These are phyloP conservation scores for Pangasianodon hypophthalmus DNA, from an alignment of 2,113 vertebrate genomes.

Conservation along the genomic window DNA sequence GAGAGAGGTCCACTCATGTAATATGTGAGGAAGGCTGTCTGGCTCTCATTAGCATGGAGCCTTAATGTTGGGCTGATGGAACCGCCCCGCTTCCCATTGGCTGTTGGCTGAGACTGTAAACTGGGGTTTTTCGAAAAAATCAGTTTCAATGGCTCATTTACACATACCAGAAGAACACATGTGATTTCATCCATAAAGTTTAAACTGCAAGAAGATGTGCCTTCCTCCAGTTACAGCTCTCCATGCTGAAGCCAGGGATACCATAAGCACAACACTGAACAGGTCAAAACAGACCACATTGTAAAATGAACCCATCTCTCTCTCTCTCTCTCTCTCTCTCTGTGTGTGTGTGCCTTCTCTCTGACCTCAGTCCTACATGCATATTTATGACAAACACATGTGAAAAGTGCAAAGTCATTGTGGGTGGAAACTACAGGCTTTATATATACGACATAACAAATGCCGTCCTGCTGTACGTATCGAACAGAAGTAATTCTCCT, in stretches of 20 bases:
- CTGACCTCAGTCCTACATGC: background rate
- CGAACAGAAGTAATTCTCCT: background rate
- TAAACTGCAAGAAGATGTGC: background rate
- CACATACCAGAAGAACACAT: background rate
- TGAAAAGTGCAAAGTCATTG: constrained; percentile 71
- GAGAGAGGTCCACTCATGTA: constrained; percentile 35
- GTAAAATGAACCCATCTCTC: constrained; percentile 12
- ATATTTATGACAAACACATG: constrained; percentile 70
- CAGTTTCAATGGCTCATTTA: background rate
- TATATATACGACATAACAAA: background rate
- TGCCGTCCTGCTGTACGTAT: background rate
- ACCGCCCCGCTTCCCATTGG: constrained; percentile 65
- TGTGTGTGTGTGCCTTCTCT: background rate
- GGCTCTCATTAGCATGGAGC: constrained; percentile 61
- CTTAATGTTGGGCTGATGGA: constrained; percentile 36
- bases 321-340: constrained; percentile 4
- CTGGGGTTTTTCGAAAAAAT: constrained; percentile 41
- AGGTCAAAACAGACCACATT: background rate
- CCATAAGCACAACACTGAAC: background rate
- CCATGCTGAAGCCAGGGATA: background rate
- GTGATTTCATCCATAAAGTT: constrained; percentile 13
- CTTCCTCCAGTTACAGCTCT: background rate
- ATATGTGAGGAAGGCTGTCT: constrained; percentile 48
- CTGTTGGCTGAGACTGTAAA: constrained; percentile 56
- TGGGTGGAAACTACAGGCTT: constrained; percentile 35